phyloP scores from a whole-genome alignment of 2,113 vertebrate genomes.

The Bufo gargarizans region DNA sequence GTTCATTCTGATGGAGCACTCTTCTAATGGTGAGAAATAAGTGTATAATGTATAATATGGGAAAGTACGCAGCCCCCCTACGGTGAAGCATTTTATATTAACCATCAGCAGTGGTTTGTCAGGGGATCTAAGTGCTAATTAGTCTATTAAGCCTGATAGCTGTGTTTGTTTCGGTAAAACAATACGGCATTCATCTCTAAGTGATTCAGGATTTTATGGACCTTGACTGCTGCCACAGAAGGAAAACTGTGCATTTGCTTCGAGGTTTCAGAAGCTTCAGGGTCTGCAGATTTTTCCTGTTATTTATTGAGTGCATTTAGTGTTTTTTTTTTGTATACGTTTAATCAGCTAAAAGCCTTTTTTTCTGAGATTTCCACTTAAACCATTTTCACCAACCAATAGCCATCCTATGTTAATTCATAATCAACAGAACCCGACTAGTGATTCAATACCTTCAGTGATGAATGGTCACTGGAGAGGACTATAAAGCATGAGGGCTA shows the following conservation, averaged over 20 bases:
- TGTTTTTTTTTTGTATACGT: slow-evolving; percentile 36
- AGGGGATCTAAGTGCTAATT: slow-evolving; percentile 53
- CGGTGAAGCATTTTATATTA: slow-evolving; percentile 58
- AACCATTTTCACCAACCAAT: slow-evolving; percentile 19
- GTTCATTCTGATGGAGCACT: not conserved
- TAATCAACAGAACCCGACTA: slow-evolving; percentile 36
- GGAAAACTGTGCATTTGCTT: slow-evolving; percentile 35
- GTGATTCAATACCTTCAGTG: slow-evolving; percentile 27
- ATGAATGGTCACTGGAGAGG: slow-evolving; percentile 38
- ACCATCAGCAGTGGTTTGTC: slow-evolving; percentile 34
- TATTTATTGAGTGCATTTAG: slow-evolving; percentile 35
- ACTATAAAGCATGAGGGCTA: slow-evolving; percentile 15
- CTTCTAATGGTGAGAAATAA: not conserved
- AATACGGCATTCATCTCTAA: slow-evolving; percentile 41
- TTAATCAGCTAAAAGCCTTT: slow-evolving; percentile 53
- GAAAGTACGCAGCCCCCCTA: slow-evolving; percentile 64
- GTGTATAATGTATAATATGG: slow-evolving; percentile 50
- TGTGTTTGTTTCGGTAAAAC: slow-evolving; percentile 47
- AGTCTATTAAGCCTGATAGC: slow-evolving; percentile 44
- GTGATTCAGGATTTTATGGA: slow-evolving; percentile 39
- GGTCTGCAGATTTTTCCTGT: slow-evolving; percentile 7
- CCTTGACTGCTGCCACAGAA: not conserved
- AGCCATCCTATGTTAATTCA: slow-evolving; percentile 31
- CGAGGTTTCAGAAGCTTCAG: slow-evolving; percentile 8
- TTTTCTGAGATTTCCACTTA: slow-evolving; percentile 34